Base-by-base conservation (phyloP, 1,140 invertebrate genomes). In the Phthorimaea operculella region DNA sequence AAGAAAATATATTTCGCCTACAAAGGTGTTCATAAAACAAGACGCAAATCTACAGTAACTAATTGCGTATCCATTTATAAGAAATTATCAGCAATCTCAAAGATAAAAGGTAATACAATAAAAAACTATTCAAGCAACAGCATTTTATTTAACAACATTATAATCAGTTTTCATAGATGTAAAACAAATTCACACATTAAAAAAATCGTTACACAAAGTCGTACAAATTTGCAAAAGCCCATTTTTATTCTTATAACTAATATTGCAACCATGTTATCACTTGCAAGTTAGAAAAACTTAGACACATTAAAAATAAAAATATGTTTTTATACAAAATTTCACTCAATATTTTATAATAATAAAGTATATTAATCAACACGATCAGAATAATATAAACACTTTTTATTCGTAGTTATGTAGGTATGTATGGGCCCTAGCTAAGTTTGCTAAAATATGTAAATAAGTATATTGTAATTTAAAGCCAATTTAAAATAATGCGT, bases 181-280 rank as follows among this genome's bases (percentile, higher is more conserved):
- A 52, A 51, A 59, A 45, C 6, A 34, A 64, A 53, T 42, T 59
- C 55, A 63, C 61, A 59, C 51, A 52, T 52, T 44, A 52, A 52
- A 57, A 51, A 58, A 33, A 55, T 44, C 51, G 39, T 28, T 51
- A 47, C 42, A 57, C 16, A 55, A 62, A 55, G 57, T 58, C 59
- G 33, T 60, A 64, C 57, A 54, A 16, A 54, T 55, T 60, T 58
- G 70, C 67, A 68, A 65, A 74, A 68, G 68, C 60, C 62, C 57
- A 62, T 59, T 51, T 54, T 59, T 68, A 71, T 70, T 65, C 74
- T 78, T 77, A 79, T 56, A 65, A 68, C 75, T 80, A 83, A 70
- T 83, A 83, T 83, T 83, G 78, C 80, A 83, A 83, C 75, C 72
- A 68, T 70, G 67, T 64, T 78, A 83, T 83, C 80, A 83, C 80